These are phyloP conservation scores for Zeugodacus cucurbitae DNA, from an alignment of 1,140 invertebrate species.

Conservation along the genomic window DNA sequence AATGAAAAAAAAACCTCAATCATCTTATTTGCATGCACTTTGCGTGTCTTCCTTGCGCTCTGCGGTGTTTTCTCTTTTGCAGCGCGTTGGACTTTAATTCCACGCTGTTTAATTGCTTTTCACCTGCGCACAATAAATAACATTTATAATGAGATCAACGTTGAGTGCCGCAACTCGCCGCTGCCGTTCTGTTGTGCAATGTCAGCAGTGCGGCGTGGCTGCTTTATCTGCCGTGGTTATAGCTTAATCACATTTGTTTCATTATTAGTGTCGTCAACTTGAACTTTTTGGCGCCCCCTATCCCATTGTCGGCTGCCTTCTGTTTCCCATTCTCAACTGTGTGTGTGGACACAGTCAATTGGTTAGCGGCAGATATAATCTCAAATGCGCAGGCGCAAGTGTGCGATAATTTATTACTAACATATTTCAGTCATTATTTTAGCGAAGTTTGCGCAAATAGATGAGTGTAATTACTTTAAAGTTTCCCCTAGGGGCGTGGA, in stretches of 20 bases:
- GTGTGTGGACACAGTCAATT: not conserved
- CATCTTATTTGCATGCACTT: no score
- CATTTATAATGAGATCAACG: constrained; percentile 3
- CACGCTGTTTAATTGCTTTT: constrained; percentile 8
- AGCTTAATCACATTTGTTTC: not conserved
- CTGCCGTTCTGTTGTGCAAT: not conserved
- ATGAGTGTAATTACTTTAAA: constrained; percentile 22
- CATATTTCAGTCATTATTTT: constrained; percentile 28
- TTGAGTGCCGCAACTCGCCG: not conserved
- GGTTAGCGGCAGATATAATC: not conserved
- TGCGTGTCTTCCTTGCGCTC: not conserved
- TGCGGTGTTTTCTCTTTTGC: not conserved
- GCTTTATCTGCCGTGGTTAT: not conserved
- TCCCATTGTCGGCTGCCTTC: not conserved
- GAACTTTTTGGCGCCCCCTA: not conserved
- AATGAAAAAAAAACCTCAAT: not conserved
- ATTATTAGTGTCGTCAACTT: constrained; percentile 30
- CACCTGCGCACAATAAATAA: not conserved
- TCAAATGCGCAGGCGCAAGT: not conserved
- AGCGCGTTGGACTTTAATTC: not conserved
- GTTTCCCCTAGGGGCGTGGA: not conserved
- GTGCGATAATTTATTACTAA: constrained; percentile 6
- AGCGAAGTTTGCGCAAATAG: not conserved
- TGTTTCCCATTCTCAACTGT: no score
- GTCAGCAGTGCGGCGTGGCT: not conserved